A percentile compares a stretch with the other conserved stretches of the same genome.
These are phyloP conservation scores for Limnephilus marmoratus DNA, from an alignment of 2,888 invertebrate genomes.

Conservation along the genomic window DNA sequence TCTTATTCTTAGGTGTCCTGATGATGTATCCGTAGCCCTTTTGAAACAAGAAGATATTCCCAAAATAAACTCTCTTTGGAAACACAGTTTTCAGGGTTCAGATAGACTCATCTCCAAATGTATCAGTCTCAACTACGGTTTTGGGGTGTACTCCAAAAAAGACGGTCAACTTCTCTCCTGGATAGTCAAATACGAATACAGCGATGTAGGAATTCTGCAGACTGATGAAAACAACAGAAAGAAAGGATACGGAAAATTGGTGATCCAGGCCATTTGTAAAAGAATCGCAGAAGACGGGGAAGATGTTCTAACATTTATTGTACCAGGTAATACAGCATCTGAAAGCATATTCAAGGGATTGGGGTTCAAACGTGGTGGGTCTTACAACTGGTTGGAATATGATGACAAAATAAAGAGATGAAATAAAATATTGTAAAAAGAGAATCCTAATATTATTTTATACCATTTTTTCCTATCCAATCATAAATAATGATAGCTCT, in stretches of 20 bases:
- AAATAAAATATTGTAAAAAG: not conserved
- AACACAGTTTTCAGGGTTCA: slow-evolving; percentile 66
- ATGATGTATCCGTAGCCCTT: slow-evolving; percentile 69
- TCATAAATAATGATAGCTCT: too few relatives aligned
- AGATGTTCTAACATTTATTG: slow-evolving; percentile 67
- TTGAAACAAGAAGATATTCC: slow-evolving; percentile 68
- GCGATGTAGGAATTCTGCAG: slow-evolving; percentile 70
- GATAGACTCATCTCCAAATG: slow-evolving; percentile 68
- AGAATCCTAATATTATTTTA: too few relatives aligned
- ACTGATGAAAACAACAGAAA: slow-evolving; percentile 69
- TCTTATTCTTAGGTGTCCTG: slow-evolving; percentile 68
- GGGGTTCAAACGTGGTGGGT: slow-evolving; percentile 67
- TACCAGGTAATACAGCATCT: slow-evolving; percentile 69
- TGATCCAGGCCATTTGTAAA: slow-evolving; percentile 69
- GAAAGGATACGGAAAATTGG: slow-evolving; percentile 70
- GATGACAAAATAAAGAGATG: not conserved
- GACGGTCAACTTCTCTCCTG: slow-evolving; percentile 70
- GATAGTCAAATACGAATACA: slow-evolving; percentile 69
- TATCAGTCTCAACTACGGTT: slow-evolving; percentile 70
- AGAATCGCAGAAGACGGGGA: slow-evolving; percentile 69
- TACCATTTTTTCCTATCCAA: too few relatives aligned
- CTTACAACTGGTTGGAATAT: slow-evolving; percentile 62
- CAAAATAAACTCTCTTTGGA: slow-evolving; percentile 66
- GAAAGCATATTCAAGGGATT: slow-evolving; percentile 69
- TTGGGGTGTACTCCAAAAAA: slow-evolving; percentile 70